Evolutionary conservation across 2,888 invertebrate species (phyloP).

Genomic region (Agonopterix alstromeriana): DNA sequence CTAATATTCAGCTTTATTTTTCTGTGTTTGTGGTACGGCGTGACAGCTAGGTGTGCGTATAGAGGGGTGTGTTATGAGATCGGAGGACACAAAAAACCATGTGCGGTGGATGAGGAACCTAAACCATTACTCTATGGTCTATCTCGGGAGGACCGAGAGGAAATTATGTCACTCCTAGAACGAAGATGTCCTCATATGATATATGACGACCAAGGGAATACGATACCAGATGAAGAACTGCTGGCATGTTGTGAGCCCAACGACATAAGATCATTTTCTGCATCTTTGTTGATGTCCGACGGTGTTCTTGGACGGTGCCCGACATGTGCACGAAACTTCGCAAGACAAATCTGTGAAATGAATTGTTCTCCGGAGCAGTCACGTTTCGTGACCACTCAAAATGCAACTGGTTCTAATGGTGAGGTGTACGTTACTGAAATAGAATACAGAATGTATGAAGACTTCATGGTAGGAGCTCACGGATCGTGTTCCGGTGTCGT

Average conservation of each 20-base stretch:
- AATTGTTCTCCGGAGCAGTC: slow-evolving; percentile 87
- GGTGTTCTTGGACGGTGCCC: slow-evolving; percentile 87
- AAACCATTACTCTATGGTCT: slow-evolving; percentile 35
- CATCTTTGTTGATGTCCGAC: slow-evolving; percentile 78
- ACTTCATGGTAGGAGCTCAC: slow-evolving; percentile 80
- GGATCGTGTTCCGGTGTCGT: slow-evolving; percentile 88
- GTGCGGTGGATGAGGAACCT: slow-evolving; percentile 33
- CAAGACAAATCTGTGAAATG: slow-evolving; percentile 85
- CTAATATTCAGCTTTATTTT: slow-evolving; percentile 16
- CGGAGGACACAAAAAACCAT: slow-evolving; percentile 35
- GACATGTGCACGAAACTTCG: slow-evolving; percentile 86
- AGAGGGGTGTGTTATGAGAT: slow-evolving; percentile 40
- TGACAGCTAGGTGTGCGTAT: slow-evolving; percentile 41
- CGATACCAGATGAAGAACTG: slow-evolving; percentile 45
- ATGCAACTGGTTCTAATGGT: slow-evolving; percentile 21
- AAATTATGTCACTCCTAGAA: slow-evolving; percentile 50
- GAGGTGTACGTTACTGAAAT: slow-evolving; percentile 61
- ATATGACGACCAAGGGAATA: slow-evolving; percentile 51
- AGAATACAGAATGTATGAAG: slow-evolving; percentile 70
- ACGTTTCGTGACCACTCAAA: slow-evolving; percentile 40
- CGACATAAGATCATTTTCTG: slow-evolving; percentile 72
- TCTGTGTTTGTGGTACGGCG: slow-evolving; percentile 32
- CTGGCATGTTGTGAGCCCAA: slow-evolving; percentile 77
- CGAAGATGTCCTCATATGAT: slow-evolving; percentile 79
- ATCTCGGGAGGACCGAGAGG: slow-evolving; percentile 39